phyloP scores from a whole-genome alignment of 2,888 invertebrate genomes.

The Acrocyrtus sp. region DNA sequence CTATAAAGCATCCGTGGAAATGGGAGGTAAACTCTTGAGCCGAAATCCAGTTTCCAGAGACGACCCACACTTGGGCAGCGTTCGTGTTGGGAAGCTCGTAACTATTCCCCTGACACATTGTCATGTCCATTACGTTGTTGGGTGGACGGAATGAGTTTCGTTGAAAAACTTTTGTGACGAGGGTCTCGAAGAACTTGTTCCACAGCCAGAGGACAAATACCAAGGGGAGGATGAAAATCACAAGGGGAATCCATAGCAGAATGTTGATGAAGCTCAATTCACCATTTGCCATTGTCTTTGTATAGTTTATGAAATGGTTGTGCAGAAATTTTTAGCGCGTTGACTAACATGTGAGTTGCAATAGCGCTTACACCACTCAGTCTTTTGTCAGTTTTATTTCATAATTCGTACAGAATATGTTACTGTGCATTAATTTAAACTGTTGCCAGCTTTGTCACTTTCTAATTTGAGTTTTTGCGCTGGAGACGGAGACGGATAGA shows the following conservation, averaged over 20 bases:
- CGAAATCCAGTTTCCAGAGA: constrained; percentile 34
- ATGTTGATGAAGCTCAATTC: constrained; percentile 6
- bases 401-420: too few species aligned
- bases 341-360: too few species aligned
- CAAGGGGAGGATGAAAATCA: constrained; percentile 9
- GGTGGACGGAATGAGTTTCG: constrained; percentile 14
- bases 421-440: too few species aligned
- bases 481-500: too few species aligned
- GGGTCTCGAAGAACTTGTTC: constrained; percentile 3
- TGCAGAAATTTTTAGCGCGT: too few species aligned
- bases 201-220: not conserved
- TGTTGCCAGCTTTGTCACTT: too few species aligned
- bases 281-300: too few species aligned
- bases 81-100: constrained; percentile 26
- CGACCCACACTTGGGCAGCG: constrained; percentile 39
- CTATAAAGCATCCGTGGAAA: constrained; percentile 43
- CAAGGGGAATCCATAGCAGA: constrained; percentile 19
- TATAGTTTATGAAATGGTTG: too few species aligned
- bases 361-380: too few species aligned
- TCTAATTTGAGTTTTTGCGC: too few species aligned
- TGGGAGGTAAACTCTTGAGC: constrained; percentile 38
- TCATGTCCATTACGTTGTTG: constrained; percentile 7
- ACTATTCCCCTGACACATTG: constrained; percentile 32
- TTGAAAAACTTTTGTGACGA: constrained; percentile 19
- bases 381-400: too few species aligned